A percentile compares a stretch with the other conserved stretches of the same genome.
Conservation (phyloP, 2,888 invertebrate genomes). For the Celastrina argiolus region DNA sequence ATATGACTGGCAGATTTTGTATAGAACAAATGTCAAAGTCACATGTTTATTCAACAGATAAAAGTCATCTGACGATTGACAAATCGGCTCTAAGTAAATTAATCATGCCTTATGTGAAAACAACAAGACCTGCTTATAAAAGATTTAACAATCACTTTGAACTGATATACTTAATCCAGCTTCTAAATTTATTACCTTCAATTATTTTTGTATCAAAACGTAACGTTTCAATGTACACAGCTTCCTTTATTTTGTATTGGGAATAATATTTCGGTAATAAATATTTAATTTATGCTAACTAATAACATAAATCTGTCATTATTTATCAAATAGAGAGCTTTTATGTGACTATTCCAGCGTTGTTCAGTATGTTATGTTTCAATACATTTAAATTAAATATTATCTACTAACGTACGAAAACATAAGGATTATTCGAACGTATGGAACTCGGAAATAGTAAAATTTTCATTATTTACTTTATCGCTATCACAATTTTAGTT, state of each 20-base stretch:
- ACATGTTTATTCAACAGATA: too few species aligned
- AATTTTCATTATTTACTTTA: neutral
- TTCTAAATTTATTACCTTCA: neutral
- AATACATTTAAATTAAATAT: slow-evolving; percentile 4
- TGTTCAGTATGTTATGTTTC: slow-evolving; percentile 6
- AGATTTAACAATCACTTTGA: too few species aligned
- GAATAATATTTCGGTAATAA: neutral
- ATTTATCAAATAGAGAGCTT: slow-evolving; percentile 7
- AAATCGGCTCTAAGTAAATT: too few species aligned
- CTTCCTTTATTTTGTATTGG: neutral
- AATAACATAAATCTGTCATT: slow-evolving; percentile 14
- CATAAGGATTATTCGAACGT: neutral
- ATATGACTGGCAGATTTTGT: too few species aligned
- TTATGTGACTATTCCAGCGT: neutral
- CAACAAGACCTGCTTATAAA: too few species aligned
- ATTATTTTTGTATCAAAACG: neutral
- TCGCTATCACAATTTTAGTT: neutral
- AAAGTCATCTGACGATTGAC: too few species aligned
- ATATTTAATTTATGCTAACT: slow-evolving; percentile 16
- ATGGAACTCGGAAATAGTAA: neutral
- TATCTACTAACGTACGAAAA: neutral
- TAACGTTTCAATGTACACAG: neutral
- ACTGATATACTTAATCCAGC: too few species aligned
- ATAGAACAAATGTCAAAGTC: too few species aligned
- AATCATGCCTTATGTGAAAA: too few species aligned